phyloP scores from a whole-genome alignment of 2,888 invertebrate genomes.

The Horisme vitalbata region DNA sequence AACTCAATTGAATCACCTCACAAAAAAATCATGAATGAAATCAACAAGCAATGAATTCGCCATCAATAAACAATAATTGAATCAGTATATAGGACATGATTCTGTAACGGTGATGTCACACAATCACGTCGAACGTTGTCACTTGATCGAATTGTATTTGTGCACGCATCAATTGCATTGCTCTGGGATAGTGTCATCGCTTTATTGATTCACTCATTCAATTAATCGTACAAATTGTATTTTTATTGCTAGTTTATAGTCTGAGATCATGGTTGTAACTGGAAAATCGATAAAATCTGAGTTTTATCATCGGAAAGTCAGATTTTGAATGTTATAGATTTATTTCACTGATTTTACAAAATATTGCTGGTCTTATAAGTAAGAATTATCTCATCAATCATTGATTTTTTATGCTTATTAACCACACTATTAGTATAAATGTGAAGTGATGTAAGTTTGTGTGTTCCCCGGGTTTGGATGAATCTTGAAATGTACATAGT shows the following conservation, averaged over 20 bases:
- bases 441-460: too few relatives aligned
- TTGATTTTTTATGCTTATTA: too few relatives aligned
- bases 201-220: constrained; percentile 45
- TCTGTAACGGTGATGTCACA: constrained; percentile 54
- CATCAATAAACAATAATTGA: constrained; percentile 70
- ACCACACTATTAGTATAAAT: too few relatives aligned
- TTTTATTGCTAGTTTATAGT: constrained; percentile 29
- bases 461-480: too few relatives aligned
- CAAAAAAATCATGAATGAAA: constrained; percentile 27
- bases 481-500: too few relatives aligned
- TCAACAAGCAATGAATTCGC: constrained; percentile 54
- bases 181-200: constrained; percentile 51
- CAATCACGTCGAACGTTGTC: constrained; percentile 39
- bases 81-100: constrained; percentile 61
- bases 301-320: not conserved
- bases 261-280: constrained; percentile 29
- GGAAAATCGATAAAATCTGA: not conserved
- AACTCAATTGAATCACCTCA: too few relatives aligned
- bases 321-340: too few relatives aligned
- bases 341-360: too few relatives aligned
- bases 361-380: too few relatives aligned
- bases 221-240: constrained; percentile 49
- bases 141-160: constrained; percentile 51
- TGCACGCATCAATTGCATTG: constrained; percentile 62
- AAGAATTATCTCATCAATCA: too few relatives aligned